Base-by-base conservation (phyloP, 2,797 vertebrate species). In the Melanogrammus aeglefinus region DNA sequence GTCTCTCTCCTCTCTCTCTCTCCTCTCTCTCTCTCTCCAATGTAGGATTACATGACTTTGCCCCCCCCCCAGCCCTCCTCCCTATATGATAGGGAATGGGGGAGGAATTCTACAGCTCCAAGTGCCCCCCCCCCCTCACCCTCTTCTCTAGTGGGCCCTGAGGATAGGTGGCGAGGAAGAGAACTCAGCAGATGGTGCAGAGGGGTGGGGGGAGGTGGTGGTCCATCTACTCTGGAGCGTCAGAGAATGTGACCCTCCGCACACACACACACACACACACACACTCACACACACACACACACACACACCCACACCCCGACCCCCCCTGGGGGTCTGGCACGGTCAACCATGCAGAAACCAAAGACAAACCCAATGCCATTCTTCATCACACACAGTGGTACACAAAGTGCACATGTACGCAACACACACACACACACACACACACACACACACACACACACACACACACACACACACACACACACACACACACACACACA, bases 141-240 rank as follows among this genome's bases (percentile, higher is more conserved):
- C 88, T 81, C 82, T 87, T 87, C 90, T 89, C 88, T 87, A 90
- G 89, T 91, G 90, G 88, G 86, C 91, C 93, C 86, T 81, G 85
- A 69, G 77, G 78, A 73, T 73, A 29, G n/a, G 27, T 24, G 66
- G 66, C n/a, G 7, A 13, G 66, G 27, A 9, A 70, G 70, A 31
- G 27, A 75, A 84, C 87, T 86, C 82, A 91, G 89, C 93, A 94
- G 93, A 94, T 94, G 94, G 93, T 88, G 90, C 88, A 81, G 38
- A 73, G 63, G 80, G 88, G 81, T 75, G 78, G 44, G 90, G 90
- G 91, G 86, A 81, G 86, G 91, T 87, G 90, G 83, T 81, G 83
- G 82, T 82, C 84, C 86, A 83, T 89, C 81, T 81, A 86, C 84
- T 85, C 89, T 89, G 84, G 78, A 87, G 87, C 84, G 79, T 86